Evolutionary conservation across 2,113 vertebrate genomes (phyloP), one percentile per base, ranked within the genome.

Genomic region (Rousettus leschenaultii): DNA sequence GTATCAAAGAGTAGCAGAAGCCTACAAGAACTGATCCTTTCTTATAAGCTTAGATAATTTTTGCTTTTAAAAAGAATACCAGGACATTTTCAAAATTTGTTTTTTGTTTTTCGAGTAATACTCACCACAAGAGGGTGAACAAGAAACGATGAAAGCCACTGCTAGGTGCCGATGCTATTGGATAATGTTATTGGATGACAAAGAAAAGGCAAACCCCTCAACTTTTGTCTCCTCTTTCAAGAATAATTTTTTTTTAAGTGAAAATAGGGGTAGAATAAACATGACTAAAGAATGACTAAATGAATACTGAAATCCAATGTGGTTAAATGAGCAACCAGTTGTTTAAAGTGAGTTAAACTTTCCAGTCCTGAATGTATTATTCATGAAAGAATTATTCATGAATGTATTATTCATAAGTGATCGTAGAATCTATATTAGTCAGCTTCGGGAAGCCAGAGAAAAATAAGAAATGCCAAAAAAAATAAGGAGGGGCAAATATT

Each of bases 31-130:
- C 2, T 33, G 43, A 88, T 33, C 59, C 9, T 75, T 89, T 35
- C 61, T 77, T 66, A 8, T 30, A 94, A 30, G 71, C 16, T 65
- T 89, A 86, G 59, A 30, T 73, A 84, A 55, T 57, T 88, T 85
- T 95, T 91, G 53, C 38, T 77, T 90, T 90, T 68, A 74, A 87
- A 94, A 86, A 92, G 45, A 95, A 75, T 43, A n/a, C 24, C 9
- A 92, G 74, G n/a, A 68, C n/a, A 35, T 71, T 84, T 74, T 59
- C 35, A 35, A 77, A 73, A 40, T 55, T 40, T n/a, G 38, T 18
- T 22, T 82, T 65, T 55, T 65, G 2, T 73, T 96, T 96, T 83
- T 71, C n/a, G 89, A 66, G 55, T 63, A 70, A 59, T 75, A 51
- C 19, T 55, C 75, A 65, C 65, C 51, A 51, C 9, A 66, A 35